Evolutionary conservation across 1,140 invertebrate species (phyloP).

Genomic region (Drosophila lini): DNA sequence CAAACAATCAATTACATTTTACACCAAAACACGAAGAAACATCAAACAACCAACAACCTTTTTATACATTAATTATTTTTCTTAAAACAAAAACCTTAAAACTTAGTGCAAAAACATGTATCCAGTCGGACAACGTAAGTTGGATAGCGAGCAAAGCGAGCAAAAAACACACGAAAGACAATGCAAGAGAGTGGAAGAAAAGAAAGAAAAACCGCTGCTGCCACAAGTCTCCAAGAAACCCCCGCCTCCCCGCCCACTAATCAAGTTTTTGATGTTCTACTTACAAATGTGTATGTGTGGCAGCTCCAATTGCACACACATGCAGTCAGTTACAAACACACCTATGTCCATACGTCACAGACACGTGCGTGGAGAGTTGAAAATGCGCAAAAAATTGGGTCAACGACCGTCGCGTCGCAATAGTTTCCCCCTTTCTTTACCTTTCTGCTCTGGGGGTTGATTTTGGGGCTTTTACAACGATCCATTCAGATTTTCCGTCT

Average conservation of each 20-base stretch:
- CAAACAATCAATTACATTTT: slow-evolving; percentile 75
- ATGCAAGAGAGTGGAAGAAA: slow-evolving; percentile 28
- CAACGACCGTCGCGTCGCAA: slow-evolving; percentile 74
- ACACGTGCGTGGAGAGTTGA: slow-evolving; percentile 48
- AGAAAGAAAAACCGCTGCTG: slow-evolving; percentile 34
- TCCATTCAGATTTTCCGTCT: slow-evolving; percentile 11
- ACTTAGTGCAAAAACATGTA: slow-evolving; percentile 85
- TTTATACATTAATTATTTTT: slow-evolving; percentile 75
- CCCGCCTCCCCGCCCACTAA: slow-evolving; percentile 22
- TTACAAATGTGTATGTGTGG: slow-evolving; percentile 12
- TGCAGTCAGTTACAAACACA: slow-evolving; percentile 1
- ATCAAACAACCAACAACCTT: slow-evolving; percentile 50
- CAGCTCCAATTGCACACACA: slow-evolving; percentile 12
- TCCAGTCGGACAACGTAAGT: slow-evolving; percentile 86
- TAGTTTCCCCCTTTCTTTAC: slow-evolving; percentile 41
- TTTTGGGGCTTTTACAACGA: slow-evolving; percentile 20
- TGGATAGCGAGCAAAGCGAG: slow-evolving; percentile 53
- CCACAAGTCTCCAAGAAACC: slow-evolving; percentile 25
- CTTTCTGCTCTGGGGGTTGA: slow-evolving; percentile 29
- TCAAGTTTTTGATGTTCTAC: slow-evolving; percentile 59
- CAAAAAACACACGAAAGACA: slow-evolving; percentile 18
- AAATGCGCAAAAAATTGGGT: slow-evolving; percentile 71
- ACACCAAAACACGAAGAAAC: slow-evolving; percentile 59
- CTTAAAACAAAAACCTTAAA: slow-evolving; percentile 57
- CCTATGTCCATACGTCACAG: slow-evolving; percentile 9